Evolutionary conservation across 1,140 invertebrate species (phyloP).

Genomic region (Onthophagus taurus): DNA sequence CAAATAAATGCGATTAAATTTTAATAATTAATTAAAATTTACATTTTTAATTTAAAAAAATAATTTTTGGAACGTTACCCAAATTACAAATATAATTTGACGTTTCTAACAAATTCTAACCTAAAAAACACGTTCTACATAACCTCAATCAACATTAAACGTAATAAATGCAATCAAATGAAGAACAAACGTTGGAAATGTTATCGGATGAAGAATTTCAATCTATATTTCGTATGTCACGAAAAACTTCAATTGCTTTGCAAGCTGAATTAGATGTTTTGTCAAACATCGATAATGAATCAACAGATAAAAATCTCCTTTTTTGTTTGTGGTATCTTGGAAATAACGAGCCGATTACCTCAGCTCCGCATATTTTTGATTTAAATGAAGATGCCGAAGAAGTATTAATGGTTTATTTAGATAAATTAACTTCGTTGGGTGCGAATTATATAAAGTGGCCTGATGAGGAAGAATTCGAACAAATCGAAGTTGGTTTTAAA

Average conservation of each 20-base stretch:
- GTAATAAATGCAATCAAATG: too few relatives aligned
- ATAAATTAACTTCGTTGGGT: conserved; percentile 12
- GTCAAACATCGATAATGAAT: conserved; percentile 7
- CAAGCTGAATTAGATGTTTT: conserved; percentile 14
- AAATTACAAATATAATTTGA: too few relatives aligned
- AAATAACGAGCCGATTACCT: conserved; percentile 11
- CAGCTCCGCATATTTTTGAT: conserved; percentile 1
- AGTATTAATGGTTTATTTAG: conserved; percentile 9
- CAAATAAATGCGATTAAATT: too few relatives aligned
- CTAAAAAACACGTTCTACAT: too few relatives aligned
- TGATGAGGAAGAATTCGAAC: conserved; percentile 5
- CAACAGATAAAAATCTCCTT: conserved; percentile 6
- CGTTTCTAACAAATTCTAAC: too few relatives aligned
- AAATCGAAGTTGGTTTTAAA: conserved; percentile 16
- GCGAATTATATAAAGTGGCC: conserved; percentile 17
- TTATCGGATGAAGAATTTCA: conserved; percentile 16
- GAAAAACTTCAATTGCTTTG: conserved; percentile 10
- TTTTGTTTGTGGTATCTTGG: conserved; percentile 16
- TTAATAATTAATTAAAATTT: too few relatives aligned
- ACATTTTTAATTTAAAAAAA: too few relatives aligned
- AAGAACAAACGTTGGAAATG: too few relatives aligned
- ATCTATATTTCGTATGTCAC: conserved; percentile 13
- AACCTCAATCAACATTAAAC: too few relatives aligned
- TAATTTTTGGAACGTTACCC: too few relatives aligned
- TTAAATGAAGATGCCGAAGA: conserved; percentile 7